These are phyloP conservation scores for Mercenaria mercenaria DNA, from an alignment of 1,140 invertebrate genomes.

Conservation along the genomic window DNA sequence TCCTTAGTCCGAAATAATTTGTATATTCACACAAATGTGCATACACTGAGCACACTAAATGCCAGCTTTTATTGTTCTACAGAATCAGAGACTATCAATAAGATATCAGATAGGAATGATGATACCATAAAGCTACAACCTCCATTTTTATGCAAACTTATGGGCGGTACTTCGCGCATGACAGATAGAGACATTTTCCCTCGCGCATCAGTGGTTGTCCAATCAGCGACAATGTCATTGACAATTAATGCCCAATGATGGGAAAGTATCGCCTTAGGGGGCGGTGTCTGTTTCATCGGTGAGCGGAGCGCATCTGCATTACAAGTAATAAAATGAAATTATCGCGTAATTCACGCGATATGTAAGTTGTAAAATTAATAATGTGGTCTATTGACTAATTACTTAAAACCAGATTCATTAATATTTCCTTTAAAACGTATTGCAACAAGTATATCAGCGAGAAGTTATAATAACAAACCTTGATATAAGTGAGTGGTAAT, in stretches of 20 bases:
- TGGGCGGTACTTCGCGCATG: conserved; percentile 44
- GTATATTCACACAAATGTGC: neutral
- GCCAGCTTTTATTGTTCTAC: neutral
- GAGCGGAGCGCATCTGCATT: conserved; percentile 36
- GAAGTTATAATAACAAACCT: too few relatives aligned
- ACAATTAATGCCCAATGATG: conserved; percentile 56
- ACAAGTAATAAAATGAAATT: conserved; percentile 55
- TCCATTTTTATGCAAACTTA: conserved; percentile 62
- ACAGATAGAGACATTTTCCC: conserved; percentile 27
- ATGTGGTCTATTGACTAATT: conserved; percentile 28
- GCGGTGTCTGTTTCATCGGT: conserved; percentile 58
- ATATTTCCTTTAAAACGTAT: conserved; percentile 9
- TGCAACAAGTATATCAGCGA: neutral
- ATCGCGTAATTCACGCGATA: conserved; percentile 2
- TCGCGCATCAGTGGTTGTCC: conserved; percentile 40
- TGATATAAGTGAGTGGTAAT: too few relatives aligned
- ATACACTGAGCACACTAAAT: neutral
- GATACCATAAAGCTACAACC: neutral
- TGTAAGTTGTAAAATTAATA: conserved; percentile 2
- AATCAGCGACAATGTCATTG: conserved; percentile 23
- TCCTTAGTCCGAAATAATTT: neutral
- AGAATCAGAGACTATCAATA: neutral
- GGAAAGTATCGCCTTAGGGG: conserved; percentile 12
- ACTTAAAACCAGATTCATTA: conserved; percentile 21
- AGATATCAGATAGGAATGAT: neutral